A percentile compares a stretch with the other conserved stretches of the same genome.
phyloP scores from a whole-genome alignment of 1,140 invertebrate genomes.

The Pantala flavescens region DNA sequence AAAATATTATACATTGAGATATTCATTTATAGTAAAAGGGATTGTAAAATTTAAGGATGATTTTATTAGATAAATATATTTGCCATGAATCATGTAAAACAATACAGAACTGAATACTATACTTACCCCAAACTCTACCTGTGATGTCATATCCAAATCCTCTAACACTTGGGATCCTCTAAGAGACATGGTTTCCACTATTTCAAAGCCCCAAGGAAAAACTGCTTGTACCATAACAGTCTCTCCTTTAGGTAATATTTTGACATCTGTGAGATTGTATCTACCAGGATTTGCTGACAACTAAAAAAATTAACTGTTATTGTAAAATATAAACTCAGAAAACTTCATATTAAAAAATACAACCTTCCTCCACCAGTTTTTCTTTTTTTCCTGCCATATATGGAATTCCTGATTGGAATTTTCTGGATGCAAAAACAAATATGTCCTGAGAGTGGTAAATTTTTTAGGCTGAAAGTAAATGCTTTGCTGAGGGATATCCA shows the following conservation, averaged over 20 bases:
- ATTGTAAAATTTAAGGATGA: no score
- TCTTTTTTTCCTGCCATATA: constrained; percentile 12
- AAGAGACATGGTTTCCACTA: background rate
- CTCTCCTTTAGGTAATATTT: constrained; percentile 29
- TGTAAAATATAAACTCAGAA: constrained; percentile 20
- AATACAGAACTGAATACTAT: background rate
- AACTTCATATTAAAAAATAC: background rate
- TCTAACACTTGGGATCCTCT: background rate
- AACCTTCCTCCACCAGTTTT: constrained; percentile 18
- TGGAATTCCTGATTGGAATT: background rate
- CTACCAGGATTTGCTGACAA: constrained; percentile 53
- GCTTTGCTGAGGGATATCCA: background rate
- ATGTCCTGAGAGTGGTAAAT: background rate
- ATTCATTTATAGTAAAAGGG: no score
- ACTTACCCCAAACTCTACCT: background rate
- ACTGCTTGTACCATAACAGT: constrained; percentile 42
- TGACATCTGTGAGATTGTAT: constrained; percentile 45
- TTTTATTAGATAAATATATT: no score
- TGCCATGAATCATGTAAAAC: no score
- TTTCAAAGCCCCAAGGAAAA: constrained; percentile 34
- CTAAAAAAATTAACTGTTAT: constrained; percentile 33
- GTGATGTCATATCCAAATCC: background rate
- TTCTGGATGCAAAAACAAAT: background rate
- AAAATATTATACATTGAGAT: no score
- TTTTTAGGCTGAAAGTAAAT: background rate